Evolutionary conservation across 2,113 vertebrate species (phyloP).

Genomic region (Sander lucioperca): DNA sequence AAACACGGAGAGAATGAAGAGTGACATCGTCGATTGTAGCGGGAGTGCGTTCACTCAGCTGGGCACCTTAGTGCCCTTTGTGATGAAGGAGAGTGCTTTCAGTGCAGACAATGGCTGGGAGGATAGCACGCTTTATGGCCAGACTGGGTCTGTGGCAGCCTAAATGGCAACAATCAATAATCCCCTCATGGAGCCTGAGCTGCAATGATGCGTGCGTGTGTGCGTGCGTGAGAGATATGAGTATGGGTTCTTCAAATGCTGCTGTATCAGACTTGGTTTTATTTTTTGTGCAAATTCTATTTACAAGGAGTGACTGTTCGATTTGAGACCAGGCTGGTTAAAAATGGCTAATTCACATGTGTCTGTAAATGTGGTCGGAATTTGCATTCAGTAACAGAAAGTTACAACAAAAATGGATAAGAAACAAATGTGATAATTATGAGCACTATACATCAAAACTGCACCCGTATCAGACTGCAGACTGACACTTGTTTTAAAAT

Average conservation of each 20-base stretch:
- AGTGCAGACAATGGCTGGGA: slow-evolving; percentile 42
- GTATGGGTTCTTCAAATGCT: slow-evolving; percentile 24
- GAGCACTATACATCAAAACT: neutral
- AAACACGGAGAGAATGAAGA: slow-evolving; percentile 17
- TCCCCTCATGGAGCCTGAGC: slow-evolving; percentile 44
- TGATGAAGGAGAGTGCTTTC: slow-evolving; percentile 58
- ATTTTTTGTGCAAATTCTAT: slow-evolving; percentile 31
- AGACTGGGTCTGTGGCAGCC: slow-evolving; percentile 40
- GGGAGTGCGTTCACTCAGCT: slow-evolving; percentile 24
- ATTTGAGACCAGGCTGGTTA: slow-evolving; percentile 1
- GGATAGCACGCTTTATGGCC: slow-evolving; percentile 59
- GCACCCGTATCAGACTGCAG: neutral
- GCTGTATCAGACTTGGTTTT: slow-evolving; percentile 11
- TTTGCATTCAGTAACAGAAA: neutral
- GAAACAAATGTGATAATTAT: neutral
- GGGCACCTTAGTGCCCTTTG: slow-evolving; percentile 46
- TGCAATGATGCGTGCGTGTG: neutral
- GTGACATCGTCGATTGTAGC: slow-evolving; percentile 11
- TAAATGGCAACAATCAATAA: slow-evolving; percentile 69
- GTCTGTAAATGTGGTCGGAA: neutral
- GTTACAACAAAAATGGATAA: neutral
- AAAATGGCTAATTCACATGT: neutral
- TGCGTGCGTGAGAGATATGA: neutral
- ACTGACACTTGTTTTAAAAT: too few species aligned
- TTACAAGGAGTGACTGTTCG: slow-evolving; percentile 24